phyloP scores from a whole-genome alignment of 2,888 invertebrate genomes.

The Xylocampa areola region DNA sequence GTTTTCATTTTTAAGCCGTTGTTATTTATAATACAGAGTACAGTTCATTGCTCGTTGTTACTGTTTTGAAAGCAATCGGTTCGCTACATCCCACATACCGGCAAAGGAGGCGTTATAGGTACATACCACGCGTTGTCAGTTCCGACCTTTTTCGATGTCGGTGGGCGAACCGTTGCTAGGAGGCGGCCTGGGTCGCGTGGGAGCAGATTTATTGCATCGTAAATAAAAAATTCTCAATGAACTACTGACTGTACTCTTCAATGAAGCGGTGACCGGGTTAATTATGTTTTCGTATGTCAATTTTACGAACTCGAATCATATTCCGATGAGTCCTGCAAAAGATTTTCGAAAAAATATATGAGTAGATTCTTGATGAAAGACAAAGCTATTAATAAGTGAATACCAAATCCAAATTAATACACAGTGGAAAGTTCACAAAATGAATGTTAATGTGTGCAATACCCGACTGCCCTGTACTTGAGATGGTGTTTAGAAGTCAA shows the following conservation, averaged over 20 bases:
- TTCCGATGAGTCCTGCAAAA: conserved; percentile 6
- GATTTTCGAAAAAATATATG: neutral
- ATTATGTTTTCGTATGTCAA: conserved; percentile 48
- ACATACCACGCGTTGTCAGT: conserved; percentile 52
- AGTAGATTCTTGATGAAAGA: neutral
- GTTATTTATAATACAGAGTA: conserved; percentile 47
- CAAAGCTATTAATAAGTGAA: neutral
- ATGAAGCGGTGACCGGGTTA: conserved; percentile 68
- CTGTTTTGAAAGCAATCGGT: conserved; percentile 41
- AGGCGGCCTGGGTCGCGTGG: conserved; percentile 67
- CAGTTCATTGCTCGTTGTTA: conserved; percentile 38
- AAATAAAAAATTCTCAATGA: conserved; percentile 75
- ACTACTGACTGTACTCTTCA: conserved; percentile 62
- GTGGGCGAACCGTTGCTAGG: conserved; percentile 67
- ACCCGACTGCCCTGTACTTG: conserved; percentile 16
- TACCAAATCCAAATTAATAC: neutral
- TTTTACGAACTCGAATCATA: conserved; percentile 24
- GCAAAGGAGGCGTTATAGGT: conserved; percentile 40
- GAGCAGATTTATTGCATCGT: conserved; percentile 75
- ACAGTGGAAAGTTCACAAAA: conserved; percentile 2
- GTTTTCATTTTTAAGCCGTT: conserved; percentile 60
- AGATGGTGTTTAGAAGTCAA: conserved; percentile 39
- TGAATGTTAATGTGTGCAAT: conserved; percentile 28
- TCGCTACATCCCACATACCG: conserved; percentile 48
- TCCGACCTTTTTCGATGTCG: conserved; percentile 69